phyloP scores from a whole-genome alignment of 2,888 invertebrate genomes.

The Tipula lateralis region DNA sequence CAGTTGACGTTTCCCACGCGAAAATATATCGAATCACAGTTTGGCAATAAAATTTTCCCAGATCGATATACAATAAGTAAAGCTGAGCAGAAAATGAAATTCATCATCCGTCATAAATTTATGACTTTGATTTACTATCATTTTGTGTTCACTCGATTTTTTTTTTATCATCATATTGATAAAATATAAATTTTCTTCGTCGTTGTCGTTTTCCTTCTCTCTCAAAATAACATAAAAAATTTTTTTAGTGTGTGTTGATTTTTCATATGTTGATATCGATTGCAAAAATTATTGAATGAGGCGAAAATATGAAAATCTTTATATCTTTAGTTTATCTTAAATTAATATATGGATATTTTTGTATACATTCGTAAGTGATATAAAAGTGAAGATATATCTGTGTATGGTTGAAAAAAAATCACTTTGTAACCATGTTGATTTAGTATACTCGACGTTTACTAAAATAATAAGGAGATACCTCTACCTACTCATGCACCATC shows the following conservation, averaged over 20 bases:
- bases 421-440: background rate
- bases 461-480: no score
- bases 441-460: no score
- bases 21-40: background rate
- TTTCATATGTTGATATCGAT: background rate
- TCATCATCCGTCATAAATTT: background rate
- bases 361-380: background rate
- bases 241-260: background rate
- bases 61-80: background rate
- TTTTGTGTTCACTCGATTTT: background rate
- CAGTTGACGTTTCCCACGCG: background rate
- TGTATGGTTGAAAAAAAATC: background rate
- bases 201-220: background rate
- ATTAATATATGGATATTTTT: background rate
- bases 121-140: conserved; percentile 1
- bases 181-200: background rate
- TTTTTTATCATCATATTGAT: background rate
- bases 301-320: background rate
- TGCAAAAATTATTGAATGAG: background rate
- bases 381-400: no score
- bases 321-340: background rate
- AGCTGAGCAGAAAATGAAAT: background rate
- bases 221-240: background rate
- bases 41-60: background rate
- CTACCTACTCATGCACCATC: no score